Evolutionary conservation across 2,113 vertebrate genomes (phyloP).

Genomic region (Ancistrus triradiatus): DNA sequence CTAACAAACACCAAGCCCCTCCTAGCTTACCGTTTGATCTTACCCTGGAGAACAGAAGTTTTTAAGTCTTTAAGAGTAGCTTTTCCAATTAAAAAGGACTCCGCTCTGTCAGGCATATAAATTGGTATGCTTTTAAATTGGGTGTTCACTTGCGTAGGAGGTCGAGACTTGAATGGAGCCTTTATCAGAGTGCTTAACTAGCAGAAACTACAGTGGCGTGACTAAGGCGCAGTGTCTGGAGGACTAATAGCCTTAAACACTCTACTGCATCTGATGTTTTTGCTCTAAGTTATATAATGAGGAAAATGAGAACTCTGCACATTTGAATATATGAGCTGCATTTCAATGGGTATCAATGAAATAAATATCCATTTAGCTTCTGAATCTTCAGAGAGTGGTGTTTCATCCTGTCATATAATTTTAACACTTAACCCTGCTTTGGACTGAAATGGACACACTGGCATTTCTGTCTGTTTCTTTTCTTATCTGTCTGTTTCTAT

Average conservation of each 20-base stretch:
- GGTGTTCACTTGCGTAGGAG: slow-evolving; percentile 37
- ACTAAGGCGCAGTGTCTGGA: slow-evolving; percentile 62
- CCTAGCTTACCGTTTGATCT: slow-evolving; percentile 41
- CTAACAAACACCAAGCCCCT: not conserved
- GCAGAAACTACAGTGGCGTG: slow-evolving; percentile 60
- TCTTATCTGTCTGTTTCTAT: not conserved
- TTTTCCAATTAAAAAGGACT: slow-evolving; percentile 63
- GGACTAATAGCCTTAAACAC: slow-evolving; percentile 67
- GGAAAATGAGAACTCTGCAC: slow-evolving; percentile 53
- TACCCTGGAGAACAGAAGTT: slow-evolving; percentile 48
- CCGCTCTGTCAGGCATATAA: slow-evolving; percentile 52
- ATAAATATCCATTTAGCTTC: slow-evolving; percentile 3
- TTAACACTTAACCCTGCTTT: no score
- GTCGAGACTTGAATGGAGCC: slow-evolving; percentile 46
- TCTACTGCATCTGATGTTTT: slow-evolving; percentile 66
- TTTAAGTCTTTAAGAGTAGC: slow-evolving; percentile 52
- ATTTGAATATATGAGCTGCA: slow-evolving; percentile 47
- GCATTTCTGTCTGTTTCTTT: slow-evolving; percentile 1
- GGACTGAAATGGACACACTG: not conserved
- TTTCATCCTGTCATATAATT: not conserved
- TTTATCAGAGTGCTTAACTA: slow-evolving; percentile 63
- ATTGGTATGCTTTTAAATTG: slow-evolving; percentile 50
- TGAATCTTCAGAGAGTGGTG: no score
- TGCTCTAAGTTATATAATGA: slow-evolving; percentile 62
- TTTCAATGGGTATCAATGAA: slow-evolving; percentile 39